These are phyloP conservation scores for Caiman crocodilus DNA, from an alignment of 2,797 vertebrate species.

Conservation along the genomic window DNA sequence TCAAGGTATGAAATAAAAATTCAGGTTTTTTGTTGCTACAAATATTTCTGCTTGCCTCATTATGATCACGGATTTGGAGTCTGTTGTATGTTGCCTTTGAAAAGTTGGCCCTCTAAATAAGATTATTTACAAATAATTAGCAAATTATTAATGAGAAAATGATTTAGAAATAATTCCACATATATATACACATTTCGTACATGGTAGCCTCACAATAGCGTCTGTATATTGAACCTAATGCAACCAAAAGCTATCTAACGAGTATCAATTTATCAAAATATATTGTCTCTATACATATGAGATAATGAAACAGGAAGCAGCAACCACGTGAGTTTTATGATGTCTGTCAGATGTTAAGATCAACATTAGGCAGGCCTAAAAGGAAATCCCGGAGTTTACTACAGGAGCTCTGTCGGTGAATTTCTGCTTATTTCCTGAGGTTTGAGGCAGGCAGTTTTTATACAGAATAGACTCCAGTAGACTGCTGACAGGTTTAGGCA, in stretches of 20 bases:
- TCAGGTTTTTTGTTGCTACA: accelerated
- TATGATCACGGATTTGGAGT: neutral
- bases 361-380: neutral
- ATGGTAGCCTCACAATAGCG: neutral
- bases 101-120: neutral
- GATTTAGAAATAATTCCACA: neutral
- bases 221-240: neutral
- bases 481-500: neutral
- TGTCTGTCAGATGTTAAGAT: neutral
- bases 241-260: neutral
- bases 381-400: neutral
- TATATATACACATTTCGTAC: neutral
- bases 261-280: neutral
- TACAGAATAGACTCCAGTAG: neutral
- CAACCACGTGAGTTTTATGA: neutral
- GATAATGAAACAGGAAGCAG: neutral
- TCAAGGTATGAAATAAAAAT: neutral
- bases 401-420: too few relatives aligned
- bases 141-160: neutral
- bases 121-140: neutral
- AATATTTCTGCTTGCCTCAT: neutral
- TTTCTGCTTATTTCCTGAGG: too few relatives aligned
- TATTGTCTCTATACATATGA: neutral
- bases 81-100: neutral
- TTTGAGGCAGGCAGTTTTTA: neutral